Percentiles rank a stretch among this genome's conserved stretches.
These are phyloP conservation scores for Notarius lentiginosus DNA, from an alignment of 2,113 vertebrate species.

Conservation along the genomic window DNA sequence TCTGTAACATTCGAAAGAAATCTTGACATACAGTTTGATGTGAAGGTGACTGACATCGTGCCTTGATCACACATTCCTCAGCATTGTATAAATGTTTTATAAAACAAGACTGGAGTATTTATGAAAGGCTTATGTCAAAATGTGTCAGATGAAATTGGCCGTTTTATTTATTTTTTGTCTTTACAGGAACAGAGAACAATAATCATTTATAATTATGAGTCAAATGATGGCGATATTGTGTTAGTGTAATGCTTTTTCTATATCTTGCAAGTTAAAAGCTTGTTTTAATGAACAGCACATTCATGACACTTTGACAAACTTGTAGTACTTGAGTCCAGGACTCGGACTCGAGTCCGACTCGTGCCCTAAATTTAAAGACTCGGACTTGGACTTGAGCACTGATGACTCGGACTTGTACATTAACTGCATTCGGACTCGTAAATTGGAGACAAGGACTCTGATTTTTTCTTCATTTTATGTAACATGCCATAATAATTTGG, in stretches of 20 bases:
- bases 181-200: not conserved
- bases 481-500: too few relatives aligned
- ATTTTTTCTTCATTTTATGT: too few relatives aligned
- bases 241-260: not conserved
- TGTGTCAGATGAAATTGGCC: not conserved
- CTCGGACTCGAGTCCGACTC: too few relatives aligned
- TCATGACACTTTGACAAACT: too few relatives aligned
- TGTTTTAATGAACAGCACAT: not conserved
- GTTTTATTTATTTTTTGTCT: not conserved
- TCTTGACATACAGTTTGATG: not conserved
- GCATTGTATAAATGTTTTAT: not conserved
- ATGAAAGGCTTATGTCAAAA: not conserved
- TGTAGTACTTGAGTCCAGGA: too few relatives aligned
- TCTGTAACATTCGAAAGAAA: not conserved
- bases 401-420: too few relatives aligned
- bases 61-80: not conserved
- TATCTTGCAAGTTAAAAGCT: not conserved
- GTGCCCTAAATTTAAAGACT: too few relatives aligned
- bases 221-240: not conserved
- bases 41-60: not conserved
- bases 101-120: not conserved
- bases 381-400: too few relatives aligned
- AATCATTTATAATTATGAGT: not conserved
- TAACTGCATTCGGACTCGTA: too few relatives aligned
- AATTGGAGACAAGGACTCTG: too few relatives aligned